Evolutionary conservation across 1,140 invertebrate genomes (phyloP), one percentile per base, ranked within the genome.

Genomic region (Sinonovacula constricta): DNA sequence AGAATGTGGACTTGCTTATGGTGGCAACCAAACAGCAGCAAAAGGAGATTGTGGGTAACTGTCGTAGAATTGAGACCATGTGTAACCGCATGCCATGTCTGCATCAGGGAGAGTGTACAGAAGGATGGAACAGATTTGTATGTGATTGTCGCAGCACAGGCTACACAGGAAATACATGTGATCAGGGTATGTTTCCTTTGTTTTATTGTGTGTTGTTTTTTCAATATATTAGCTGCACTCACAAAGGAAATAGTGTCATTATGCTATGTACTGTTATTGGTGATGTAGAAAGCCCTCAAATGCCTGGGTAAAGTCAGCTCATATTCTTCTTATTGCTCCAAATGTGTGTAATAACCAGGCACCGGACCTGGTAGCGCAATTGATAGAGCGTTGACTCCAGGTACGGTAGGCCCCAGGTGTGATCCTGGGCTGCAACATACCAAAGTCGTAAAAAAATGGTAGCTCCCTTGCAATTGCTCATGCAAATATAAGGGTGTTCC

Each of bases 91-190:
- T 97, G 79, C 97, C 97, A 0, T 99, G 98, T 89, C 94, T 97
- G 88, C 97, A 99, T 88, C 94, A 95, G 22, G 97, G 97, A 15
- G 91, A 93, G 33, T 99, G 98, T 91, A 91, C 93, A 15, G 97
- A 99, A 91, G 98, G 97, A 5, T 99, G 98, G 97, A 98, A 99
- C 91, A 93, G 98, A 79, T 97, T 97, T 86, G 93, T 97, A 56
- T 99, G 98, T 90, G 97, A 99, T 91, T 99, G 98, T 90, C 95
- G 96, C 10, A 93, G 93, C 4, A 99, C 98, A 0, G 93, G 94
- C 76, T 99, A 95, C 88, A 95, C 94, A 0, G 98, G 98, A 49
- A 95, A 96, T 39, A 83, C 83, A 10, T 91, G 90, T 81, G 83
- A 88, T 51, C 82, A 84, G 79, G 87, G 90, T 91, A 84, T 34